phyloP scores from a whole-genome alignment of 1,140 invertebrate genomes.

The Cherax destructor region DNA sequence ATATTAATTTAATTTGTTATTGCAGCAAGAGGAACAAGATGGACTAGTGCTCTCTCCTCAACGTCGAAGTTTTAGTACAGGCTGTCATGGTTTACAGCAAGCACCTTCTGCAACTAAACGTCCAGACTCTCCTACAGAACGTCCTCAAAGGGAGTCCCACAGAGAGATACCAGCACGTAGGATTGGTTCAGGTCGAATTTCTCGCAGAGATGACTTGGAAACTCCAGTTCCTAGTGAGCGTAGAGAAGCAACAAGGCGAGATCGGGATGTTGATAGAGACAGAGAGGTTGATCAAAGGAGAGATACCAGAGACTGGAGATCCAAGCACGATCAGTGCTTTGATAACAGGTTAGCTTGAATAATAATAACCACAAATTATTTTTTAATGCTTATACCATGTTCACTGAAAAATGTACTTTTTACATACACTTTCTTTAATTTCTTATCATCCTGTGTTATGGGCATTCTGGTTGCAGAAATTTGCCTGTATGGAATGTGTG shows the following conservation, averaged over 20 bases:
- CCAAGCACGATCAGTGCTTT: slow-evolving; percentile 62
- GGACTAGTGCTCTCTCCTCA: slow-evolving; percentile 91
- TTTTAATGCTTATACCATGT: no score
- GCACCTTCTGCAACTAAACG: slow-evolving; percentile 45
- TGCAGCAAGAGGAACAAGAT: slow-evolving; percentile 84
- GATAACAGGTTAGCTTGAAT: slow-evolving; percentile 53
- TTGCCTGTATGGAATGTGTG: no score
- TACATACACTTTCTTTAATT: no score
- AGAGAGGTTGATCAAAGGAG: slow-evolving; percentile 46
- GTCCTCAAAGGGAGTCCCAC: slow-evolving; percentile 55
- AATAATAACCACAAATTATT: not conserved
- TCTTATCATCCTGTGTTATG: no score
- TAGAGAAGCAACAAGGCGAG: slow-evolving; percentile 40
- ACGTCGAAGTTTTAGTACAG: slow-evolving; percentile 87
- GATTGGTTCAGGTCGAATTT: slow-evolving; percentile 68
- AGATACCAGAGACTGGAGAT: slow-evolving; percentile 65
- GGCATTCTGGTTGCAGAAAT: no score
- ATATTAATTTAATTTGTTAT: not conserved
- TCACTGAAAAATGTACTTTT: no score
- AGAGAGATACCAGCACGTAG: slow-evolving; percentile 57
- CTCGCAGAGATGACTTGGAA: slow-evolving; percentile 64
- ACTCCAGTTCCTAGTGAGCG: slow-evolving; percentile 53
- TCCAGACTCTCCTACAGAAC: slow-evolving; percentile 66
- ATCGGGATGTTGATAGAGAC: slow-evolving; percentile 53
- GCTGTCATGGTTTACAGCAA: slow-evolving; percentile 80